Conservation (phyloP, 2,888 invertebrate species). For the Lissonota sp. region DNA sequence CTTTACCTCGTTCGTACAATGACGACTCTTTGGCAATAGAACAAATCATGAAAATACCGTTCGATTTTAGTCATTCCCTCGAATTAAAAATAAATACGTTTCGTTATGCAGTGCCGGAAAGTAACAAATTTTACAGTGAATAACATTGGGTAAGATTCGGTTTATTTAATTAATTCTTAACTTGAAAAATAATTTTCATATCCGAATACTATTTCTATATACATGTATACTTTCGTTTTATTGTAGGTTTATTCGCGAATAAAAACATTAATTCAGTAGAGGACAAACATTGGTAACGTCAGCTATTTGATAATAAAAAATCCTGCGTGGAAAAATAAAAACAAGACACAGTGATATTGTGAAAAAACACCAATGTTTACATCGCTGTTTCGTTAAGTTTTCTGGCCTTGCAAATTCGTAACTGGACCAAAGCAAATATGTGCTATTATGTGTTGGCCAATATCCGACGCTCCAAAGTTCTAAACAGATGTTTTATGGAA, state of each 20-base stretch:
- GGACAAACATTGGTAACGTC: background rate
- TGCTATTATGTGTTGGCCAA: conserved; percentile 71
- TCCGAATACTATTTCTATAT: background rate
- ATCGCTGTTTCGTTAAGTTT: background rate
- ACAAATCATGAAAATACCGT: conserved; percentile 1
- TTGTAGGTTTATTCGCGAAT: too few species aligned
- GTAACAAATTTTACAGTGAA: background rate
- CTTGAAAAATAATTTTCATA: background rate
- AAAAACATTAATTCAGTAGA: background rate
- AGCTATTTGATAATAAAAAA: background rate
- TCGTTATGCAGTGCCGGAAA: conserved; percentile 1
- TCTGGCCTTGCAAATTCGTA: conserved; percentile 9
- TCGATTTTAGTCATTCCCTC: background rate
- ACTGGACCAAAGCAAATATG: conserved; percentile 69
- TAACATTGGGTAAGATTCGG: background rate
- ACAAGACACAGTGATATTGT: background rate
- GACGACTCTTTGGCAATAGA: background rate
- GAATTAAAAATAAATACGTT: background rate
- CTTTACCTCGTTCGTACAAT: background rate
- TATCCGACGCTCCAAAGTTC: conserved; percentile 65
- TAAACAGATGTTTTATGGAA: conserved; percentile 73
- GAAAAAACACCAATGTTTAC: background rate
- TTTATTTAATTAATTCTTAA: background rate
- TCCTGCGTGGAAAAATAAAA: background rate
- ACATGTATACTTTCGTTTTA: background rate